Evolutionary conservation across 92 coral and sea anemone species (phyloP).

Genomic region (Heteractis magnifica): DNA sequence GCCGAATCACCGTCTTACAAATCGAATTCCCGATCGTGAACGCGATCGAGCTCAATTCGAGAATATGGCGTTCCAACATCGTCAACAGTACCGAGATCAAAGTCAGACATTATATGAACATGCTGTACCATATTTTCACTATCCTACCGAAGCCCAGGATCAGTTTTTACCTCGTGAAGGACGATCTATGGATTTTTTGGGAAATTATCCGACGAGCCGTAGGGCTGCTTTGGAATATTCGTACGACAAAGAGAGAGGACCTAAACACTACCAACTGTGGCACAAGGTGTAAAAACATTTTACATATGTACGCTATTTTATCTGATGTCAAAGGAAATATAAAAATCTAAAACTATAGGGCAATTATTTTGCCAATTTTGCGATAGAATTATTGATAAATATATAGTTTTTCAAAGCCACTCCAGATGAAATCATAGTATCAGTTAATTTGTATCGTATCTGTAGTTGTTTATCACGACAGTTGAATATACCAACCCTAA

Average conservation of each 20-base stretch:
- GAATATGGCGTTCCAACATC: constrained; percentile 66
- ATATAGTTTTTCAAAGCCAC: no score
- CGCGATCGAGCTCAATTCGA: constrained; percentile 82
- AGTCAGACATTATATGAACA: constrained; percentile 77
- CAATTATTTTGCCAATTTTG: not conserved
- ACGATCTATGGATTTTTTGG: constrained; percentile 46
- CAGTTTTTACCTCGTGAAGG: constrained; percentile 70
- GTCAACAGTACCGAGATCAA: constrained; percentile 82
- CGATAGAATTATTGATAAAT: not conserved
- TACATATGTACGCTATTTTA: no score
- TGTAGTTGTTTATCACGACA: no score
- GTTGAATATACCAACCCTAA: not conserved
- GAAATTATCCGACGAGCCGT: constrained; percentile 69
- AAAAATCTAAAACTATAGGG: not conserved
- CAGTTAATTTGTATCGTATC: no score
- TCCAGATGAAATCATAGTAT: no score
- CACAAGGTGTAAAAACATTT: constrained; percentile 49
- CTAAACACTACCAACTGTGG: constrained; percentile 86
- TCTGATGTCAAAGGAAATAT: not conserved
- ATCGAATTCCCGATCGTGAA: constrained; percentile 93
- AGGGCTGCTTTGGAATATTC: constrained; percentile 76
- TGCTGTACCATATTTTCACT: constrained; percentile 75
- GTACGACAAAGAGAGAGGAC: constrained; percentile 86
- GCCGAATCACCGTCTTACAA: constrained; percentile 71
- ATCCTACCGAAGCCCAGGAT: constrained; percentile 89